Evolutionary conservation across 2,113 vertebrate species (phyloP).

Genomic region (Oncorhynchus gorbuscha): DNA sequence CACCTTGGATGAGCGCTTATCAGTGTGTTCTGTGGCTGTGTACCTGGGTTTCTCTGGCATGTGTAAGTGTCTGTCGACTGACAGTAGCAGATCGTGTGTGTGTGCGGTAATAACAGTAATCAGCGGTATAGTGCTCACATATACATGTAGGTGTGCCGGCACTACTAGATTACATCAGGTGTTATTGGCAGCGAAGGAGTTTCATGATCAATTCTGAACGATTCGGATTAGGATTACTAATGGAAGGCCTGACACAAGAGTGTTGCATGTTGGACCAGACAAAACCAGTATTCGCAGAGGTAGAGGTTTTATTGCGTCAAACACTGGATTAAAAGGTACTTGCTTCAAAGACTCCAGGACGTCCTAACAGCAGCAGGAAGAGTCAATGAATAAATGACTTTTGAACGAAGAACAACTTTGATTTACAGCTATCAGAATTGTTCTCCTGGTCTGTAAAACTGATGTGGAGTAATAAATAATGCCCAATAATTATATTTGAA

Average conservation of each 20-base stretch:
- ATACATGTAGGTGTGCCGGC: background rate
- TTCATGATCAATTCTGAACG: background rate
- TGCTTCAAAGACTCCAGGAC: constrained; percentile 86
- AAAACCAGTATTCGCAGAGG: constrained; percentile 70
- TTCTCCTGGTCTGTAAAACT: constrained; percentile 79
- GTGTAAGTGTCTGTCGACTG: background rate
- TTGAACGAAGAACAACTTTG: constrained; percentile 78
- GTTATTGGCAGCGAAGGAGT: background rate
- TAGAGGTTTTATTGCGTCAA: constrained; percentile 92
- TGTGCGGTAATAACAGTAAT: background rate
- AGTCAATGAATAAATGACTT: constrained; percentile 68
- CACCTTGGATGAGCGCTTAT: no score
- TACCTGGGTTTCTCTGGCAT: no score
- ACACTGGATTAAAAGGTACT: constrained; percentile 84
- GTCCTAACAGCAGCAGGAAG: constrained; percentile 80
- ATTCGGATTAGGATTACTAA: background rate
- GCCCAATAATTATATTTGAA: constrained; percentile 88
- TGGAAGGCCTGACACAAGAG: background rate
- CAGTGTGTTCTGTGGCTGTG: no score
- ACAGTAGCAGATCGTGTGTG: background rate
- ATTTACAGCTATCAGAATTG: constrained; percentile 87
- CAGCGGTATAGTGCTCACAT: background rate
- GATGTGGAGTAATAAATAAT: constrained; percentile 93
- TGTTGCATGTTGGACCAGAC: background rate
- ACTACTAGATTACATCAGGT: background rate